These are phyloP conservation scores for Fistularia tabacaria DNA, from an alignment of 2,797 vertebrate species.

Conservation along the genomic window DNA sequence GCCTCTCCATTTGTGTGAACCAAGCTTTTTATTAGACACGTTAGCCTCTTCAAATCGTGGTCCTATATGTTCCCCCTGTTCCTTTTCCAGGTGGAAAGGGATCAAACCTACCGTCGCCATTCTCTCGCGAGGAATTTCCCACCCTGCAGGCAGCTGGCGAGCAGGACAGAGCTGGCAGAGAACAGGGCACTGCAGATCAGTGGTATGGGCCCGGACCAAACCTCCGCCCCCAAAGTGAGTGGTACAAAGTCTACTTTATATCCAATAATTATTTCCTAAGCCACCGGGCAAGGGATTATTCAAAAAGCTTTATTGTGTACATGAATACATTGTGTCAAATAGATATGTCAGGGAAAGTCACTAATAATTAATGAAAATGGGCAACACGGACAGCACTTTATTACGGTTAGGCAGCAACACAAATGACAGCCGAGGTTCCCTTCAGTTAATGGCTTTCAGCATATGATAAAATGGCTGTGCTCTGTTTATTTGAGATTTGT, in stretches of 20 bases:
- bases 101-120: slow-evolving; percentile 96
- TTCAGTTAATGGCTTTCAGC: too few relatives aligned
- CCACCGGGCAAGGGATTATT: too few relatives aligned
- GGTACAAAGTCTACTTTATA: background rate
- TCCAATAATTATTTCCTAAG: background rate
- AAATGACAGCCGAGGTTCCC: too few relatives aligned
- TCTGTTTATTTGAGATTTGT: too few relatives aligned
- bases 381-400: too few relatives aligned
- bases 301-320: too few relatives aligned
- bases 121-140: slow-evolving; percentile 99
- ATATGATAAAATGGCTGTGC: too few relatives aligned
- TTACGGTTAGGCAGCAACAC: too few relatives aligned
- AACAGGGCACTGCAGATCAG: slow-evolving; percentile 94
- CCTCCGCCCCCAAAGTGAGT: slow-evolving; percentile 96
- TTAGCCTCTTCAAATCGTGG: background rate
- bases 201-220: slow-evolving; percentile 99
- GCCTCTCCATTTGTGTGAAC: slow-evolving; percentile 27
- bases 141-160: slow-evolving; percentile 98
- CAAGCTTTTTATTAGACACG: background rate
- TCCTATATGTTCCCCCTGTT: background rate
- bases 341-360: too few relatives aligned
- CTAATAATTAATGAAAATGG: too few relatives aligned
- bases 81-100: slow-evolving; percentile 86
- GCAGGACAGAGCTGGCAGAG: slow-evolving; percentile 94
- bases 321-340: too few relatives aligned